Percentiles rank a stretch among this genome's conserved stretches.
Conservation (phyloP, 2,113 vertebrate genomes). For the Callochromis pleurospilus region DNA sequence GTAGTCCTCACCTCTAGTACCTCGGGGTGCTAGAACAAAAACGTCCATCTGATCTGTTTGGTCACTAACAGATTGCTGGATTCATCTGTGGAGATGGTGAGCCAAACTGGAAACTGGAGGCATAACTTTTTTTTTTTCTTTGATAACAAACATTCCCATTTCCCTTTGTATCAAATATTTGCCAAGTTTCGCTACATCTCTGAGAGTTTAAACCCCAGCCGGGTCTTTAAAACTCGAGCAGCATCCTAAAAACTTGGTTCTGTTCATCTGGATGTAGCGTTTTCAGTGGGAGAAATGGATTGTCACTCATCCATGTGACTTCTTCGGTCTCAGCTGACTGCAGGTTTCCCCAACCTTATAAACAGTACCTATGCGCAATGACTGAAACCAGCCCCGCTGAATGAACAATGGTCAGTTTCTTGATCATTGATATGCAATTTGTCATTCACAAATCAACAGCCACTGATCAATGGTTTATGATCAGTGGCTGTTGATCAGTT, state of each 20-base stretch:
- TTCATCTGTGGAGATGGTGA: neutral
- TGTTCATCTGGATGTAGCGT: neutral
- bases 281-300: neutral
- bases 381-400: neutral
- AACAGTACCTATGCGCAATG: fast-evolving
- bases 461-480: neutral
- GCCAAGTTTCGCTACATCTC: fast-evolving
- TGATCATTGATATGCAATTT: neutral
- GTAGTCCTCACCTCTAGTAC: neutral
- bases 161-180: neutral
- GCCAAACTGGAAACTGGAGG: neutral
- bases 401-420: neutral
- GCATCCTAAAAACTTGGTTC: neutral
- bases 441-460: neutral
- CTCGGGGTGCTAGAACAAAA: fast-evolving
- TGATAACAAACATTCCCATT: neutral
- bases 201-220: neutral
- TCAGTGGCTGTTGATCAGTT: neutral
- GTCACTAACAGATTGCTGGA: neutral
- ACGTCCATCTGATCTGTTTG: neutral
- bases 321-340: neutral
- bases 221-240: neutral
- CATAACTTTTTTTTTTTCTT: neutral
- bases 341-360: neutral
- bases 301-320: neutral